Evolutionary conservation across 2,113 vertebrate genomes (phyloP), one percentile per base, ranked within the genome.

Genomic region (Acanthochromis polyacanthus): DNA sequence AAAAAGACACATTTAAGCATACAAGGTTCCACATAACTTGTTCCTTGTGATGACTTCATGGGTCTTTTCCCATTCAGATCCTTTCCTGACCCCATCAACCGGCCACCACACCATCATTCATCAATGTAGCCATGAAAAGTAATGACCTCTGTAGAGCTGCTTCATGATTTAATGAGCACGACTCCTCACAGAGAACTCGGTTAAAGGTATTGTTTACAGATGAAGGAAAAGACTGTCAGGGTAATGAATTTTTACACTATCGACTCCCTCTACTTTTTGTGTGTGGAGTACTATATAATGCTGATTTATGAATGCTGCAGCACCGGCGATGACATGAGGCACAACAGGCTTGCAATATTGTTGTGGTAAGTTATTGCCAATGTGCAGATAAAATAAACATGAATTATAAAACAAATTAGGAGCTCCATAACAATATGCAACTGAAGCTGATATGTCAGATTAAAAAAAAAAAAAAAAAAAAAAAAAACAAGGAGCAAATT

Each of bases 121-220:
- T 91, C 89, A 82, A 20, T 28, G 55, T n/a, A 67, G 70, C 75
- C 83, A 80, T 89, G 83, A 89, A 86, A 87, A 82, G 77, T 82
- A 89, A 90, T 51, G 81, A 83, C 71, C 78, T 88, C 84, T 76
- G 82, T 51, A 46, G 52, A 81, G 78, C 78, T 64, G 70, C 84
- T 75, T 45, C 72, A 46, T 74, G 81, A 90, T 86, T 90, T 84
- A 89, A 83, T 72, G 71, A 64, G 71, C 45, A 53, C 16, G 57
- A 38, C 74, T 84, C 61, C 74, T 73, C 57, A 16, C 63, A 64
- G 62, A 61, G 43, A 81, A 78, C 73, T 81, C 46, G 62, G 62
- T 82, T 76, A 64, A 84, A 71, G 70, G 53, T 67, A 77, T 81
- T 89, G 88, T 91, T 86, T 86, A 90, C 75, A 86, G 75, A 76